Evolutionary conservation across 1,140 invertebrate genomes (phyloP), one percentile per base, ranked within the genome.

Genomic region (Fopius arisanus): DNA sequence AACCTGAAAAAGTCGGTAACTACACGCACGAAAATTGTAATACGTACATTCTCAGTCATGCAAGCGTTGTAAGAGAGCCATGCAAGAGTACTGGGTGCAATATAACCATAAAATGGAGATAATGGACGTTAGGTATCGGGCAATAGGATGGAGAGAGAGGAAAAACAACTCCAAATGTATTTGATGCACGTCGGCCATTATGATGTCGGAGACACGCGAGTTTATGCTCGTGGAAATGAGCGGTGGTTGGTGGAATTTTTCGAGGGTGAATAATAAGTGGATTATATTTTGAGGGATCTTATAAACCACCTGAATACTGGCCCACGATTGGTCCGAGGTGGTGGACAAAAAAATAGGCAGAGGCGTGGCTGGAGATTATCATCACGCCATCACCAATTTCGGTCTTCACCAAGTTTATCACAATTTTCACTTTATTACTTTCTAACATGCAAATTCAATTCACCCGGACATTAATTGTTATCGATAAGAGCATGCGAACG

Each of bases 91-190:
- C 29, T 28, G 48, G 43, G 54, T 67, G 29, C 48, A 75, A 71
- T 75, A 75, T 75, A 71, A 68, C 70, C 69, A 75, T 75, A 75
- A 75, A 75, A 75, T 75, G 70, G 65, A 75, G 74, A 72, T 75
- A 75, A 75, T 75, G 74, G 74, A 65, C 33, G 74, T 67, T 67
- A 28, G 51, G 23, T 59, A 59, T 59, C 23, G 23, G 54, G 54
- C 21, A 26, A 28, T 59, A 19, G 12, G 54, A 19, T 23, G 54
- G 26, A 59, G 23, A 59, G 23, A 59, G 23, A 59, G 19, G 23
- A 26, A 14, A 23, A 28, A 19, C 19, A 7, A 7, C 54, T 23
- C 54, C 9, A 7, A 4, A 19, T 59, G 23, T 59, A 26, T 28
- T 7, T 59, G 54, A 59, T 59, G 54, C n/a, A 48, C 43, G 33